phyloP scores from a whole-genome alignment of 2,113 vertebrate genomes.

The Mirounga angustirostris region DNA sequence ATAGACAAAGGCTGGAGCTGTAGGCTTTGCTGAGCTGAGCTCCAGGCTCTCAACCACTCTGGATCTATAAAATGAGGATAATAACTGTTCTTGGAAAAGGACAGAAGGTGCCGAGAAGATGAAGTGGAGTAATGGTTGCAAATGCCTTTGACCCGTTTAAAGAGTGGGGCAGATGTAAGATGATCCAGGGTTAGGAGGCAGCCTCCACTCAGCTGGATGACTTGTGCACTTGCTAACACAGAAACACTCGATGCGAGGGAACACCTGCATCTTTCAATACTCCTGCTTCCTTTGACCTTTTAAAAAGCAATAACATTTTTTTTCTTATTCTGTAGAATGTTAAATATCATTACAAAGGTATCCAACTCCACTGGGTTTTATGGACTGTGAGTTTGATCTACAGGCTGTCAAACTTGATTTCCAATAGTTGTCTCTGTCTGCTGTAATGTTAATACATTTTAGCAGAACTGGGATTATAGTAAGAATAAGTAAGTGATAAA shows the following conservation, averaged over 20 bases:
- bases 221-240: accelerated
- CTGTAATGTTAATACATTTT: background rate
- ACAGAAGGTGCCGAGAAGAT: background rate
- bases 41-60: background rate
- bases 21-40: background rate
- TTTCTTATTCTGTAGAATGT: constrained; percentile 41
- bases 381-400: constrained; percentile 49
- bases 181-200: background rate
- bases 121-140: background rate
- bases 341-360: constrained; percentile 16
- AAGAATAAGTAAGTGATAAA: background rate
- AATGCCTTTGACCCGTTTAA: background rate
- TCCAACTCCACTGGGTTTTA: background rate
- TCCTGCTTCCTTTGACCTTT: constrained; percentile 55
- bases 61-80: background rate
- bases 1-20: background rate
- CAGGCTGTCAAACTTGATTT: constrained; percentile 9
- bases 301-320: constrained; percentile 11
- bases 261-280: background rate
- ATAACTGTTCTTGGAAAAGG: background rate
- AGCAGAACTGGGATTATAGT: background rate
- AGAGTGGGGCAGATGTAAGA: background rate
- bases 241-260: background rate
- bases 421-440: background rate
- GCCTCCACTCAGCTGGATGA: background rate